These are phyloP conservation scores for Chironomus tentans DNA, from an alignment of 2,888 invertebrate genomes.

Conservation along the genomic window DNA sequence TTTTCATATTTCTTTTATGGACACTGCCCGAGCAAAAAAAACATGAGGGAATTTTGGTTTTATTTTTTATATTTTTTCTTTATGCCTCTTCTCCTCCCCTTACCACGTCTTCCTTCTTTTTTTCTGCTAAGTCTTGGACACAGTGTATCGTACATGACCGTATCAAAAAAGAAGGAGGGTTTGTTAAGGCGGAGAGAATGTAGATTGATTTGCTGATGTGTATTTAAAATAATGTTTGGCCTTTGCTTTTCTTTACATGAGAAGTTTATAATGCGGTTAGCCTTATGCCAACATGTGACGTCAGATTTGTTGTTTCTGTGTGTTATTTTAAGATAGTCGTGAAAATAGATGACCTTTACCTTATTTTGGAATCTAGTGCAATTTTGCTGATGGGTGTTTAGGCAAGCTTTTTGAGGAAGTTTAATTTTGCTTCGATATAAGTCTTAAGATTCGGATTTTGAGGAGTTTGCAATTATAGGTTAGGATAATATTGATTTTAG, in stretches of 20 bases:
- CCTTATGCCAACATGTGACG: neutral
- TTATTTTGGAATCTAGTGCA: too few species aligned
- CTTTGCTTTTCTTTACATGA: neutral
- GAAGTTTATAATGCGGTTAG: slow-evolving; percentile 5
- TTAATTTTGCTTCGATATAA: too few species aligned
- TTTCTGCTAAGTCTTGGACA: neutral
- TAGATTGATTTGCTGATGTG: neutral
- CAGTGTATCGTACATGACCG: too few species aligned
- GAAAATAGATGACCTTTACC: too few species aligned
- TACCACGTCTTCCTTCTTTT: neutral
- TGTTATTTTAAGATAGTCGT: too few species aligned
- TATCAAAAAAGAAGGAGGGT: neutral
- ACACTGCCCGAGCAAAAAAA: neutral
- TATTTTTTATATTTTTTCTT: neutral
- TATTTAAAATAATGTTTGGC: neutral
- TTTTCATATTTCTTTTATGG: neutral
- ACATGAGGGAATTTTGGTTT: neutral
- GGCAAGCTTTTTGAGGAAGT: too few species aligned
- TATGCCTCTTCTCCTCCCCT: too few species aligned
- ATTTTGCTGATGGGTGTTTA: too few species aligned
- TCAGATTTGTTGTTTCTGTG: neutral
- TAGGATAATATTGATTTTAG: too few species aligned
- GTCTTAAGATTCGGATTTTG: too few species aligned
- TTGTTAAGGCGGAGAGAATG: neutral
- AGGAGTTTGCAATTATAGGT: too few species aligned